Evolutionary conservation across 2,888 invertebrate species (phyloP), one percentile per base, ranked within the genome.

Genomic region (Nemapogon koenigi): DNA sequence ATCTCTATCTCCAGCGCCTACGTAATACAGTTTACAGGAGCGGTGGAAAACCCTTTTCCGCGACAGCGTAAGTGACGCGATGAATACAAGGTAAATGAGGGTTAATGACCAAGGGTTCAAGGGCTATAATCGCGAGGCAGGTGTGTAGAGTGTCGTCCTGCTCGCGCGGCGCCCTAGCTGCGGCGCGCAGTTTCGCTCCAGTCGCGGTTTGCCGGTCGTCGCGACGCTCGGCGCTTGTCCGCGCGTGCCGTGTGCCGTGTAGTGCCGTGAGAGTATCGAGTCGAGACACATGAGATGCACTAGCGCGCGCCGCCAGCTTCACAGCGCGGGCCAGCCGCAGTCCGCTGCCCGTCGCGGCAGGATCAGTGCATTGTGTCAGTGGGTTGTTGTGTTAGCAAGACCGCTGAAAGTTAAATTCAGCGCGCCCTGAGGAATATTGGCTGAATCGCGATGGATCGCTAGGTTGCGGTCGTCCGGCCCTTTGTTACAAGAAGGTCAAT

Each of bases 191-290:
- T 62, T 65, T 59, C 69, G 72, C 68, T 66, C 71, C 76, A 78
- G 76, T 79, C 78, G 76, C 75, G 73, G 73, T 76, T 67, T 62
- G 75, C 69, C 76, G 75, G 75, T 75, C 75, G 73, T 68, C 71
- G 76, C 76, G 76, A 75, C 72, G 73, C 68, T 71, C 59, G 72
- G 37, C 39, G 38, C 29, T 26, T 49, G 55, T 50, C 49, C 59
- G 58, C 58, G 60, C 29, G 16, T 7, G 8, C 13, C 13, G 3
- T 15, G 19, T 10, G 15, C 32, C 27, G 17, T 19, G 68, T 63
- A 60, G 71, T 60, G 63, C 70, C 70, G 70, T 31, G 31, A 14
- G 2, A 16, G 16, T 31, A 16, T 16, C 61, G 61, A 57, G 47
- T 49, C 54, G 58, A 45, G 53, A 56, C 57, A 51, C 49, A 50